These are phyloP conservation scores for Silurus lanzhouensis DNA, from an alignment of 2,797 vertebrate species.

Conservation along the genomic window DNA sequence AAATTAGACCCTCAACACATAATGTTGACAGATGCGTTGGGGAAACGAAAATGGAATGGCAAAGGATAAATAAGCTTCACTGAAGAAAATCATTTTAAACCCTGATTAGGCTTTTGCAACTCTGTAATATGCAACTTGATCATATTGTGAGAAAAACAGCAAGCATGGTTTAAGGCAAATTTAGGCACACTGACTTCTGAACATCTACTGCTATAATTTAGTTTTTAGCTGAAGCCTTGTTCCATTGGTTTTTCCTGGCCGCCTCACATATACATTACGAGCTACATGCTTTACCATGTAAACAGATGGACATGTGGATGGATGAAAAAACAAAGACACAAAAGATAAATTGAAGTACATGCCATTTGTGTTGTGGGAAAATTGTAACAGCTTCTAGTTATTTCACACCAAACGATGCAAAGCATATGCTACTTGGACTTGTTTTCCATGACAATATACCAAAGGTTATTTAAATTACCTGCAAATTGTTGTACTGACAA, in stretches of 20 bases:
- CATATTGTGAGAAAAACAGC: no score
- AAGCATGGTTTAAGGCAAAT: background rate
- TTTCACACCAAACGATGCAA: conserved; percentile 50
- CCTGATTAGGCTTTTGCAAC: background rate
- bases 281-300: background rate
- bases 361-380: conserved; percentile 24
- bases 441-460: conserved; percentile 36
- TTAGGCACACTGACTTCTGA: no score
- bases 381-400: conserved; percentile 42
- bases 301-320: conserved; percentile 35
- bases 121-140: background rate
- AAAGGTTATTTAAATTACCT: conserved; percentile 57
- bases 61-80: background rate
- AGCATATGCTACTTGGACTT: conserved; percentile 55
- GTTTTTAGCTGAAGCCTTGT: background rate
- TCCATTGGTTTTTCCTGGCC: background rate
- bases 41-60: background rate
- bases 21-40: background rate
- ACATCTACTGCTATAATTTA: no score
- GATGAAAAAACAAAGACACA: conserved; percentile 18
- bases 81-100: background rate
- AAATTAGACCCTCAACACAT: conserved; percentile 1
- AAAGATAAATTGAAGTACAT: conserved; percentile 40
- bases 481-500: conserved; percentile 55
- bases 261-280: background rate